These are phyloP conservation scores for Sandelia bainsii DNA, from an alignment of 2,797 vertebrate genomes.

Conservation along the genomic window DNA sequence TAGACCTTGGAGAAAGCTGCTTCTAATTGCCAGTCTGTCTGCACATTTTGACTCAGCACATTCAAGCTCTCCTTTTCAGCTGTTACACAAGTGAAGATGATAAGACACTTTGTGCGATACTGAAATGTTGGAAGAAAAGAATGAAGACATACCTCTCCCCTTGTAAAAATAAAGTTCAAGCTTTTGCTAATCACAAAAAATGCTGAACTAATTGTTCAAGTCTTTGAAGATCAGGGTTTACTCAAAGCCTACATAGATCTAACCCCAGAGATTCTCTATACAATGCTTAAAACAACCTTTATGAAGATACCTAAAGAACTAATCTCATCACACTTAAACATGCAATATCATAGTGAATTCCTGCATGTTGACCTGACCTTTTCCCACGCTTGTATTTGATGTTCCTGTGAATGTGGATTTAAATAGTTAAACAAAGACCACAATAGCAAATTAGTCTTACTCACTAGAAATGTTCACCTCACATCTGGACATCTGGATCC, in stretches of 20 bases:
- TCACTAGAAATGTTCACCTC: background rate
- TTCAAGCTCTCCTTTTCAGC: slow-evolving; percentile 24
- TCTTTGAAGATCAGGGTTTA: background rate
- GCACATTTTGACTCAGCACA: slow-evolving; percentile 31
- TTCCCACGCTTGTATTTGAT: background rate
- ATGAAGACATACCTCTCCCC: background rate
- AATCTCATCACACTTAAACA: background rate
- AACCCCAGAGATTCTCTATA: background rate
- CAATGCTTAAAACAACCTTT: background rate
- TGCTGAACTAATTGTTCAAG: background rate
- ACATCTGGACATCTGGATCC: background rate
- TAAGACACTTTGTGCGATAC: slow-evolving; percentile 22
- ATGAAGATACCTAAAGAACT: background rate
- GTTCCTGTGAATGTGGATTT: slow-evolving; percentile 5
- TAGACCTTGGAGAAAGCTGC: slow-evolving; percentile 42
- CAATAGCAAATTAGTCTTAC: background rate
- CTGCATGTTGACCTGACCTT: background rate
- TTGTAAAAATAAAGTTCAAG: slow-evolving; percentile 9
- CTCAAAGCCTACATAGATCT: background rate
- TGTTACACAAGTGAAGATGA: slow-evolving; percentile 22
- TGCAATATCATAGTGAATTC: background rate
- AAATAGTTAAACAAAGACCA: slow-evolving; percentile 5
- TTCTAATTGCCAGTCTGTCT: slow-evolving; percentile 51
- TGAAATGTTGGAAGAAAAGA: slow-evolving; percentile 9
- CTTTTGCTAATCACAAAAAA: slow-evolving; percentile 7